Evolutionary conservation across 1,140 invertebrate genomes (phyloP).

Genomic region (Plectrocnemia conspersa): DNA sequence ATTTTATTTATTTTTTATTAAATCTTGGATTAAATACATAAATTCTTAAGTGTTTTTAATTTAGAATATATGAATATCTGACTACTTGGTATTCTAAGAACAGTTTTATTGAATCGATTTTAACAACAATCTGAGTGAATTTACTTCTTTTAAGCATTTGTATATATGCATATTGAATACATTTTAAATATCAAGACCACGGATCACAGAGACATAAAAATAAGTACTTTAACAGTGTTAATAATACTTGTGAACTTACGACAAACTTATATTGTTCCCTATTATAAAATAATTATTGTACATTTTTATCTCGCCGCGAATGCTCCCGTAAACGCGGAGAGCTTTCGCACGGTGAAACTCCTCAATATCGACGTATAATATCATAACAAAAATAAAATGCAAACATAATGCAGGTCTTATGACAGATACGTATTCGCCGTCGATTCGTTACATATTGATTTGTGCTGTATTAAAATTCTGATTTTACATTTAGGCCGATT

Average conservation of each 20-base stretch:
- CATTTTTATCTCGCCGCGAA: not conserved
- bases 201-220: not conserved
- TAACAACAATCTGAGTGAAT: not conserved
- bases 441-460: not conserved
- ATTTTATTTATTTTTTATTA: too few species aligned
- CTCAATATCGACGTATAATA: not conserved
- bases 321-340: not conserved
- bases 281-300: constrained; percentile 11
- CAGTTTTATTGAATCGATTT: not conserved
- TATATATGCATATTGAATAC: not conserved
- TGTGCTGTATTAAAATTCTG: not conserved
- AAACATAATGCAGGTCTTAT: not conserved
- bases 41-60: too few species aligned
- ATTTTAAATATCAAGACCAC: not conserved
- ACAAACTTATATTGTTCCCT: constrained; percentile 4
- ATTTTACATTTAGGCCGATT: not conserved
- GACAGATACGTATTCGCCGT: not conserved
- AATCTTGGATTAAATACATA: too few species aligned
- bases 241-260: not conserved
- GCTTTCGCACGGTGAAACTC: not conserved
- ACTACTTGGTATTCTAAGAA: not conserved
- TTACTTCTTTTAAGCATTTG: not conserved
- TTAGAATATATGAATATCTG: not conserved
- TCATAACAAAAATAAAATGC: not conserved
- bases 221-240: not conserved